These are phyloP conservation scores for Peromyscus melanophrys DNA, from an alignment of 2,797 vertebrate species.

Conservation along the genomic window DNA sequence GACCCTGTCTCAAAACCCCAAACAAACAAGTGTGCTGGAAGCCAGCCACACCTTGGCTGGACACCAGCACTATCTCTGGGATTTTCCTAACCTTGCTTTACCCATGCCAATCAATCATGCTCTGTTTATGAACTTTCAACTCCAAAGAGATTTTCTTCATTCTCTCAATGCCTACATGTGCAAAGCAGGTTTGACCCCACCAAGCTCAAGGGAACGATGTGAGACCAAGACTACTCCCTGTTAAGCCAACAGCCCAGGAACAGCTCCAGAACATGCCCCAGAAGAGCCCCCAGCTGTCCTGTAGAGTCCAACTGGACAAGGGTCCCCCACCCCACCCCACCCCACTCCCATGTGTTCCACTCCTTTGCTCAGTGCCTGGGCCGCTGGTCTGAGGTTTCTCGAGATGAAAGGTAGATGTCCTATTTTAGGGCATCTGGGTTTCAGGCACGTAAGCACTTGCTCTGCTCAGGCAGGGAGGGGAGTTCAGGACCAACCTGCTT, in stretches of 20 bases:
- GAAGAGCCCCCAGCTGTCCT: not conserved
- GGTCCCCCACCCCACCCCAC: no score
- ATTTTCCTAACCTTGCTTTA: not conserved
- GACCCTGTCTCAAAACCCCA: not conserved
- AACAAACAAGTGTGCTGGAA: not conserved
- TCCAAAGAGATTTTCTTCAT: not conserved
- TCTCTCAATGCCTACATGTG: not conserved
- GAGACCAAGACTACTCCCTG: not conserved
- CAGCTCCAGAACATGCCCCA: rapidly evolving
- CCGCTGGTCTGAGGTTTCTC: not conserved
- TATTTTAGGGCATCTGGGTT: not conserved
- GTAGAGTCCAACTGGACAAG: not conserved
- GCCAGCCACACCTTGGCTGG: not conserved
- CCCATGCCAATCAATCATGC: not conserved
- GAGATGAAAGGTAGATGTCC: not conserved
- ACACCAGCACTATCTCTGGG: not conserved
- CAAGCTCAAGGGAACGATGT: not conserved
- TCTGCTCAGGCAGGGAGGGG: not conserved
- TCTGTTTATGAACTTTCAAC: not conserved
- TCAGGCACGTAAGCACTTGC: not conserved
- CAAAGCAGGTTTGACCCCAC: not conserved
- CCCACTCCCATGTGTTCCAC: no score
- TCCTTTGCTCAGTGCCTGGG: not conserved
- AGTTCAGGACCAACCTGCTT: not conserved
- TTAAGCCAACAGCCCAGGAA: not conserved